A percentile compares a stretch with the other conserved stretches of the same genome.
Evolutionary conservation across 2,888 invertebrate genomes (phyloP).

Genomic region (Ectemnius continuus): DNA sequence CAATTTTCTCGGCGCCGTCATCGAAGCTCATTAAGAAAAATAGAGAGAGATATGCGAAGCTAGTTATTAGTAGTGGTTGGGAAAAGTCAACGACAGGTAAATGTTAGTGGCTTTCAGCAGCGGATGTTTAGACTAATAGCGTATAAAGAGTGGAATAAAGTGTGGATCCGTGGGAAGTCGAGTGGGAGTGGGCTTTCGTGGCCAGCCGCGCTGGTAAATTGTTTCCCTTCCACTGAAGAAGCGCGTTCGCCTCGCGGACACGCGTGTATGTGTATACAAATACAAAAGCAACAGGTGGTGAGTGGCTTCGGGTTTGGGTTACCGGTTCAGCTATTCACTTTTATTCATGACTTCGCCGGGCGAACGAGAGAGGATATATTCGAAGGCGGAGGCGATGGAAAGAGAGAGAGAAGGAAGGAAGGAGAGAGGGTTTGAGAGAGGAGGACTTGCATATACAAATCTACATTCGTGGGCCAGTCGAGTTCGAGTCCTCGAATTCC

Average conservation of each 20-base stretch:
- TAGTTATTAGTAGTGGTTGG: background rate
- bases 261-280: conserved; percentile 41
- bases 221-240: conserved; percentile 46
- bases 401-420: conserved; percentile 15
- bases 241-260: background rate
- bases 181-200: conserved; percentile 12
- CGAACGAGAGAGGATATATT: background rate
- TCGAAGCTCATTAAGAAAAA: background rate
- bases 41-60: background rate
- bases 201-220: conserved; percentile 31
- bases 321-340: conserved; percentile 64
- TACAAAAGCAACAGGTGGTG: conserved; percentile 67
- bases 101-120: no score
- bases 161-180: conserved; percentile 3
- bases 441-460: conserved; percentile 55
- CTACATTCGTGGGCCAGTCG: conserved; percentile 55
- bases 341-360: conserved; percentile 63
- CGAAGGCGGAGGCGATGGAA: background rate
- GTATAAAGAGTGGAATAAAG: background rate
- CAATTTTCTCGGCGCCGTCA: background rate
- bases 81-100: no score
- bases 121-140: no score
- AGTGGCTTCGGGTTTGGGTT: conserved; percentile 61
- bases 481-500: conserved; percentile 61
- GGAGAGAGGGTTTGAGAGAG: conserved; percentile 18